Evolutionary conservation across 2,888 invertebrate species (phyloP).

Genomic region (Geotrupes spiniger): DNA sequence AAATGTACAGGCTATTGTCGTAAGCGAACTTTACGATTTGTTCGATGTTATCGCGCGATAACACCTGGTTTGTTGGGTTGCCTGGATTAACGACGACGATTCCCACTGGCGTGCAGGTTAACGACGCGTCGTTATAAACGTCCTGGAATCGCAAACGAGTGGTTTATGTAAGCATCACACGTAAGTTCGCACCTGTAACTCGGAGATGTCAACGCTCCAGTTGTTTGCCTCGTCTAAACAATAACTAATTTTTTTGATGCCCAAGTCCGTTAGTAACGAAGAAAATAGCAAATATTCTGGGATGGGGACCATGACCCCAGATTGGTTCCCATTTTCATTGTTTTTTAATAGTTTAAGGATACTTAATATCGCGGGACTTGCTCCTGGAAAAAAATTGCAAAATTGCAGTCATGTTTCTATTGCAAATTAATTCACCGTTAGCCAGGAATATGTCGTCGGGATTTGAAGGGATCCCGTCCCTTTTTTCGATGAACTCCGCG

Average conservation of each 20-base stretch:
- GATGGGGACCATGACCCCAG: slow-evolving; percentile 73
- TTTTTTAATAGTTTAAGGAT: slow-evolving; percentile 46
- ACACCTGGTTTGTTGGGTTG: slow-evolving; percentile 71
- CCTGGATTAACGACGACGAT: slow-evolving; percentile 77
- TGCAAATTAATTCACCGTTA: slow-evolving; percentile 2
- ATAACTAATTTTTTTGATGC: slow-evolving; percentile 64
- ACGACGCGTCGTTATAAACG: slow-evolving; percentile 54
- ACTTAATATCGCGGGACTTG: slow-evolving; percentile 26
- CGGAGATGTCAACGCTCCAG: slow-evolving; percentile 63
- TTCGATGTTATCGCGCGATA: slow-evolving; percentile 66
- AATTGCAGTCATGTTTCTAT: no score
- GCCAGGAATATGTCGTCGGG: slow-evolving; percentile 73
- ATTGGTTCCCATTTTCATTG: slow-evolving; percentile 38
- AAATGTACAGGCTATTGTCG: slow-evolving; percentile 62
- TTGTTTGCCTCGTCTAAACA: slow-evolving; percentile 66
- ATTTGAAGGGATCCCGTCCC: slow-evolving; percentile 68
- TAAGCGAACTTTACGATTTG: slow-evolving; percentile 69
- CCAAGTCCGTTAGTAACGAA: slow-evolving; percentile 68
- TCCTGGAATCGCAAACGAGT: slow-evolving; percentile 1
- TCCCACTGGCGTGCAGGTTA: slow-evolving; percentile 58
- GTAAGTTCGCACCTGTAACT: slow-evolving; percentile 61
- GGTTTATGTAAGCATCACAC: no score
- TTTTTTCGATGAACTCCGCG: slow-evolving; percentile 75
- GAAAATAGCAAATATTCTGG: slow-evolving; percentile 78
- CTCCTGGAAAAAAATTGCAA: no score